Evolutionary conservation across 2,113 vertebrate species (phyloP).

Genomic region (Charadrius vociferus): DNA sequence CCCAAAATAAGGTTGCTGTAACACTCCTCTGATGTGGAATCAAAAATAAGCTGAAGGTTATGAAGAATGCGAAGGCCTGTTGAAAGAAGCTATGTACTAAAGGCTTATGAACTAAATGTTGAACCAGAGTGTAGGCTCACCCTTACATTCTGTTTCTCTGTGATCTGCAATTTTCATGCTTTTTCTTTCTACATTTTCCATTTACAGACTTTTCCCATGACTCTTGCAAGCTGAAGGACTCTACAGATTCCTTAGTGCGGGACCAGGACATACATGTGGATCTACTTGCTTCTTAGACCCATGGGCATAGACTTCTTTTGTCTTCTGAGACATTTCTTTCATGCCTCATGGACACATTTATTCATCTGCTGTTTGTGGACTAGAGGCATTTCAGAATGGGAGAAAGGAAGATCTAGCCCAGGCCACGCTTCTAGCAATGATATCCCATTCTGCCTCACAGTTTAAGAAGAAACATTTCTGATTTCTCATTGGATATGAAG

Average conservation of each 20-base stretch:
- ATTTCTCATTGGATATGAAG: neutral
- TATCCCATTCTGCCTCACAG: neutral
- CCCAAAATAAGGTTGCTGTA: neutral
- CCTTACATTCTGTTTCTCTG: neutral
- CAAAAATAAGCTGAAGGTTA: neutral
- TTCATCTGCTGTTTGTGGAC: neutral
- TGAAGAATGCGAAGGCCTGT: neutral
- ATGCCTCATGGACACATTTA: neutral
- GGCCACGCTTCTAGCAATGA: neutral
- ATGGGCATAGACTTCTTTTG: neutral
- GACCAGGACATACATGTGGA: neutral
- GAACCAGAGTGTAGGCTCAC: neutral
- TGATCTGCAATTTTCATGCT: neutral
- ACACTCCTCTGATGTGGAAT: neutral
- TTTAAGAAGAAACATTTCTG: neutral
- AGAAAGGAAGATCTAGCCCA: neutral
- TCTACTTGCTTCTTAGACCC: neutral
- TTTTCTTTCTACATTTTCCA: neutral
- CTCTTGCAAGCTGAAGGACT: neutral
- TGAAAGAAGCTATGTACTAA: neutral
- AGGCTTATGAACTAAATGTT: neutral
- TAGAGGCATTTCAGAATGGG: neutral
- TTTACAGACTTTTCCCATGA: neutral
- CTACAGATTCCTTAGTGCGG: neutral
- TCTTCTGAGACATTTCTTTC: neutral